Evolutionary conservation across 2,888 invertebrate species (phyloP), one percentile per base, ranked within the genome.

Genomic region (Linnaemya tessellans): DNA sequence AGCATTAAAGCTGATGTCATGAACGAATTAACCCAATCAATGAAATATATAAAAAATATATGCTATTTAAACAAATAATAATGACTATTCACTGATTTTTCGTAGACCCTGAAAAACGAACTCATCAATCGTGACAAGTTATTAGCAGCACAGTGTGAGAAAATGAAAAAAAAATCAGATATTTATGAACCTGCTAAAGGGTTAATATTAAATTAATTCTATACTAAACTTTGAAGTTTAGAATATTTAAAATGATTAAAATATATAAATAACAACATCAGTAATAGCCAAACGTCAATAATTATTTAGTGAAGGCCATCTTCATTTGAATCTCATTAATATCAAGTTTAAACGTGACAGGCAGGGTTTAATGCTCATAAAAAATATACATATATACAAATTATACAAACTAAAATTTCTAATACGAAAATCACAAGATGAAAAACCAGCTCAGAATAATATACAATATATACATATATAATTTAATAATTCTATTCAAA

Each of bases 331-430:
- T 82, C 79, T 82, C 85, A 85, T 75, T 82, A 82, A 62, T 67
- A 82, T 77, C 85, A 75, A 82, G 85, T 85, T 85, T 85, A 84
- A 85, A 82, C 82, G 79, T 85, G 85, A 80, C 60, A 58, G 74
- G 79, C 60, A 60, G 74, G 82, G 78, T 73, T 83, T 49, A 64
- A 41, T 51, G 20, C 41, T 51, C 15, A 18, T 62, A 79, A 62
- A 22, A 30, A 30, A 30, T 30, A n/a, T n/a, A n/a, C n/a, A n/a
- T n/a, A n/a, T 30, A 74, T 49, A n/a, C n/a, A n/a, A n/a, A n/a
- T 62, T 70, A 70, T 41, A 9, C 60, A 67, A 80, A 73, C 80
- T 80, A 67, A 65, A 38, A 56, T 73, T 67, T 64, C 79, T 79
- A 41, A 62, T 18, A 70, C 41, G 70, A 79, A 22, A 62, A 25